Percentiles rank a stretch among this genome's conserved stretches.
Conservation (phyloP, 2,888 invertebrate species). For the Cactoblastis cactorum region DNA sequence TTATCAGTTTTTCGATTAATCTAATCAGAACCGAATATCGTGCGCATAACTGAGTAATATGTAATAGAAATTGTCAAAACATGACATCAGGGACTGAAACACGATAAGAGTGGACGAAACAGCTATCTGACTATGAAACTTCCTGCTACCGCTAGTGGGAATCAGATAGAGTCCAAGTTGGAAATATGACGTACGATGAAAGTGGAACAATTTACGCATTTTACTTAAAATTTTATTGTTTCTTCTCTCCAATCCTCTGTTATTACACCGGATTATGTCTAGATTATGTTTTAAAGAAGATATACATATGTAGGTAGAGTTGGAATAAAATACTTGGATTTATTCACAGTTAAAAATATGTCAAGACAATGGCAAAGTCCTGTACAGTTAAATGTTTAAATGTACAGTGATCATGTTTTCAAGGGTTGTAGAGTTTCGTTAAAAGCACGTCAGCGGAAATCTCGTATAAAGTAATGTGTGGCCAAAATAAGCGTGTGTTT, state of each 20-base stretch:
- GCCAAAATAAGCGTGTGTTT: background rate
- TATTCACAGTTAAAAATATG: background rate
- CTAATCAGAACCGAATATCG: too few species aligned
- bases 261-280: too few species aligned
- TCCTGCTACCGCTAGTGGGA: too few species aligned
- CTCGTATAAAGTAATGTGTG: background rate
- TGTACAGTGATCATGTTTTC: constrained; percentile 26
- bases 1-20: too few species aligned
- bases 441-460: constrained; percentile 16
- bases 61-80: background rate
- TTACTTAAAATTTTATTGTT: too few species aligned
- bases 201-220: too few species aligned
- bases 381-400: constrained; percentile 29
- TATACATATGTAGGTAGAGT: too few species aligned
- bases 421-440: constrained; percentile 27
- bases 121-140: too few species aligned
- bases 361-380: constrained; percentile 30
- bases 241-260: too few species aligned
- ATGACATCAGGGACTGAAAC: background rate
- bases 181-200: too few species aligned
- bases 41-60: background rate
- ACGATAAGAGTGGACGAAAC: background rate
- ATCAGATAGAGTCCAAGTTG: too few species aligned
- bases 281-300: too few species aligned
- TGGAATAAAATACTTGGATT: background rate